Evolutionary conservation across 2,113 vertebrate species (phyloP).

Genomic region (Collichthys lucidus): DNA sequence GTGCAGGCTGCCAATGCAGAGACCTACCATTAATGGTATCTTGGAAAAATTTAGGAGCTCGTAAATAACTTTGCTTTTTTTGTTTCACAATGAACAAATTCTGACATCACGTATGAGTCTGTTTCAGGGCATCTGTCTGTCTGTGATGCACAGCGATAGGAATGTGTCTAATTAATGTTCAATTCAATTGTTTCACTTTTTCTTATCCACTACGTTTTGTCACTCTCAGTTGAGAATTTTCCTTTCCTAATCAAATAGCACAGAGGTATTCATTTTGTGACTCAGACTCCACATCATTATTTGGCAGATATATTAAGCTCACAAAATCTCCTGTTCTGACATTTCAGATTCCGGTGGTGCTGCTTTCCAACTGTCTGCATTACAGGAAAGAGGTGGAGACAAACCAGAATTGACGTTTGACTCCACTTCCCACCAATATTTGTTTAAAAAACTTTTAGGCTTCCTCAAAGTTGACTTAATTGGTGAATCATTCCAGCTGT

Average conservation of each 20-base stretch:
- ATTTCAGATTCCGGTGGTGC: conserved; percentile 4
- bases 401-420: background rate
- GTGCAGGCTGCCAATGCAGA: too few relatives aligned
- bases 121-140: background rate
- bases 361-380: conserved; percentile 14
- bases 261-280: background rate
- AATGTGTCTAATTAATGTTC: background rate
- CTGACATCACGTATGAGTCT: background rate
- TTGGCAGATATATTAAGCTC: conserved; percentile 12
- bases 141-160: background rate
- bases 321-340: conserved; percentile 11
- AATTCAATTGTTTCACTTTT: background rate
- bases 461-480: background rate
- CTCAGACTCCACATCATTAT: conserved; percentile 8
- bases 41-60: background rate
- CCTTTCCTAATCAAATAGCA: background rate
- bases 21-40: background rate
- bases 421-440: conserved; percentile 11
- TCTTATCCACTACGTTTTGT: background rate
- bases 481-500: background rate
- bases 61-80: background rate
- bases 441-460: background rate
- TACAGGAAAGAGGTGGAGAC: conserved; percentile 26
- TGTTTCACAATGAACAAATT: background rate
- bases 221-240: background rate